phyloP scores from a whole-genome alignment of 2,113 vertebrate species.

The Rhinolophus sinicus region DNA sequence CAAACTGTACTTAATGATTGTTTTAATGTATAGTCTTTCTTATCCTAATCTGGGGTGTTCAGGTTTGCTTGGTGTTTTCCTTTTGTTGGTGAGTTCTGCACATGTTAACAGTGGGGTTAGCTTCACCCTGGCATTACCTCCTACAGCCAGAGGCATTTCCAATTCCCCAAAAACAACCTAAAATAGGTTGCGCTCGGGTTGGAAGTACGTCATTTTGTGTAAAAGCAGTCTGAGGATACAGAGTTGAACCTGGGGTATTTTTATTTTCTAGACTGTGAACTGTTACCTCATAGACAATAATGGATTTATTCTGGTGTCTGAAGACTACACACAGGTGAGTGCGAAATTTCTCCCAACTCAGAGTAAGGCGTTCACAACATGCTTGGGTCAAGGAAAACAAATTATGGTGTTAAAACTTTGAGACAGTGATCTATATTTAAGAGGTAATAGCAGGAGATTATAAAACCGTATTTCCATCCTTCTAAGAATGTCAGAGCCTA shows the following conservation, averaged over 20 bases:
- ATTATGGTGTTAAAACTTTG: not conserved
- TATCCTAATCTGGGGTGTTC: not conserved
- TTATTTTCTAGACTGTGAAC: slow-evolving; percentile 92
- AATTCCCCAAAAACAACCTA: not conserved
- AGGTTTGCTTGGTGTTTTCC: not conserved
- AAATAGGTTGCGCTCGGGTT: not conserved
- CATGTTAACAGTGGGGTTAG: not conserved
- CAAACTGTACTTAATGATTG: not conserved
- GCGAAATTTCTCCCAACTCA: not conserved
- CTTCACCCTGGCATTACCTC: not conserved
- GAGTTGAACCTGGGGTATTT: not conserved
- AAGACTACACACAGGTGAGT: slow-evolving; percentile 94
- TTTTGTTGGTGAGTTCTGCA: slow-evolving; percentile 30
- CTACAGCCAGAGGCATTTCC: not conserved
- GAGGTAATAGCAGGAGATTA: slow-evolving; percentile 50
- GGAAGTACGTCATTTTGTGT: not conserved
- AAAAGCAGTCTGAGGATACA: not conserved
- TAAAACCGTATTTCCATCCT: slow-evolving; percentile 32
- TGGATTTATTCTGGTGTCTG: slow-evolving; percentile 96
- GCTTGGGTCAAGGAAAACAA: not conserved
- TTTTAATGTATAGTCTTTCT: not conserved
- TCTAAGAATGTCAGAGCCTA: slow-evolving; percentile 26
- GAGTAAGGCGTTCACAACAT: not conserved
- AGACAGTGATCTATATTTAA: slow-evolving; percentile 23
- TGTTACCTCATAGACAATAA: slow-evolving; percentile 99